A percentile compares a stretch with the other conserved stretches of the same genome.
Evolutionary conservation across 2,888 invertebrate species (phyloP).

Genomic region (Phengaris alcon): DNA sequence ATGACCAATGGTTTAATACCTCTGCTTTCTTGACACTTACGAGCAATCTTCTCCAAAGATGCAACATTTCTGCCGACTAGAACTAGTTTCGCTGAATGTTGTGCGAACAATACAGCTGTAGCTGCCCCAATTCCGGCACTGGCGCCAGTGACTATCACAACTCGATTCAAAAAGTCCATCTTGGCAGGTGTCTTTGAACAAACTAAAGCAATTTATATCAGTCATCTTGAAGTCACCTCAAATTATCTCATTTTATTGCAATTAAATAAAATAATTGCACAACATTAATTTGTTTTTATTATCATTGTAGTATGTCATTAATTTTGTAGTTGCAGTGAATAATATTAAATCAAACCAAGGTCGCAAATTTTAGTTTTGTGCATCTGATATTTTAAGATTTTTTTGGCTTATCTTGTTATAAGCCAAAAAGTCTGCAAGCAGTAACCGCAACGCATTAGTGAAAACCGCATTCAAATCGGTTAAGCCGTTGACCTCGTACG

Average conservation of each 20-base stretch:
- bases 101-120: conserved; percentile 83
- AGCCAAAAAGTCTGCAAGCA: no score
- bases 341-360: background rate
- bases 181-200: conserved; percentile 33
- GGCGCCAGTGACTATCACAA: conserved; percentile 83
- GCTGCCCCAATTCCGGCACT: conserved; percentile 87
- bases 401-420: no score
- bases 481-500: no score
- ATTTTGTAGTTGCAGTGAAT: background rate
- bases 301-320: no score
- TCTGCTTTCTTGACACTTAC: conserved; percentile 72
- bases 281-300: no score
- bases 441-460: no score
- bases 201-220: conserved; percentile 27
- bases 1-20: conserved; percentile 76
- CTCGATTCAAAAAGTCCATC: conserved; percentile 81
- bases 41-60: conserved; percentile 81
- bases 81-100: conserved; percentile 82
- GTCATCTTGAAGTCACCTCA: background rate
- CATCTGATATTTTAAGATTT: background rate
- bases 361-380: background rate
- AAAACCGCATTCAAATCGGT: no score
- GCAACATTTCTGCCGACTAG: conserved; percentile 84
- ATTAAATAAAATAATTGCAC: background rate
- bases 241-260: conserved; percentile 9